Evolutionary conservation across 2,113 vertebrate genomes (phyloP).

Genomic region (Pyxicephalus adspersus): DNA sequence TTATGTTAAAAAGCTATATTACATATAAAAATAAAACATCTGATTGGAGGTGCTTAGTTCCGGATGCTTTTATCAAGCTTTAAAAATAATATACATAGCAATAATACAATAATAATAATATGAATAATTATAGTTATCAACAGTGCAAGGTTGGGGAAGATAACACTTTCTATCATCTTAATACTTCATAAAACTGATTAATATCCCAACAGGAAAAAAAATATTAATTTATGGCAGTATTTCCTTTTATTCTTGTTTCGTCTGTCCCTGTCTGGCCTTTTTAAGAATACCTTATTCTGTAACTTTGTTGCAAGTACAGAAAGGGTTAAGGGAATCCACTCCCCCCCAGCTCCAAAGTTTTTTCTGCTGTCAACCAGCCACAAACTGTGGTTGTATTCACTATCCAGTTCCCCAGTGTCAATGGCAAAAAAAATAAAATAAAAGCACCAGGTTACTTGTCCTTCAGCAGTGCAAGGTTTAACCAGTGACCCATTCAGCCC

Average conservation of each 20-base stretch:
- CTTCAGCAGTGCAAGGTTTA: conserved; percentile 22
- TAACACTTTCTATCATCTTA: conserved; percentile 41
- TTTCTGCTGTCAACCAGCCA: conserved; percentile 25
- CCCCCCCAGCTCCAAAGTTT: conserved; percentile 12
- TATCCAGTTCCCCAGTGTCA: conserved; percentile 24
- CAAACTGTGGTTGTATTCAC: conserved; percentile 5
- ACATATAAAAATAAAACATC: conserved; percentile 91
- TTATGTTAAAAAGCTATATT: conserved; percentile 92
- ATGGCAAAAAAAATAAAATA: conserved; percentile 25
- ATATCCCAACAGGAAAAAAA: conserved; percentile 34
- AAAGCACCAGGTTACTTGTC: conserved; percentile 21
- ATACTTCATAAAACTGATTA: conserved; percentile 40
- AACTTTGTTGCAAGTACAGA: conserved; percentile 28
- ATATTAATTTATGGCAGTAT: conserved; percentile 39
- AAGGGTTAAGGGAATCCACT: conserved; percentile 30
- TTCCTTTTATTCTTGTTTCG: neutral
- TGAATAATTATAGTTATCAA: conserved; percentile 60
- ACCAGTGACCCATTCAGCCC: conserved; percentile 47
- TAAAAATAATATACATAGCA: conserved; percentile 63
- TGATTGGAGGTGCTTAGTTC: conserved; percentile 80
- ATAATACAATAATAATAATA: conserved; percentile 71
- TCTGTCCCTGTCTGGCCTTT: conserved; percentile 24
- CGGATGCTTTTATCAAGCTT: conserved; percentile 68
- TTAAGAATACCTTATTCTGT: conserved; percentile 6
- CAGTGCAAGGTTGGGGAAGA: conserved; percentile 79